Evolutionary conservation across 2,113 vertebrate genomes (phyloP).

Genomic region (Rhinolophus ferrumequinum): DNA sequence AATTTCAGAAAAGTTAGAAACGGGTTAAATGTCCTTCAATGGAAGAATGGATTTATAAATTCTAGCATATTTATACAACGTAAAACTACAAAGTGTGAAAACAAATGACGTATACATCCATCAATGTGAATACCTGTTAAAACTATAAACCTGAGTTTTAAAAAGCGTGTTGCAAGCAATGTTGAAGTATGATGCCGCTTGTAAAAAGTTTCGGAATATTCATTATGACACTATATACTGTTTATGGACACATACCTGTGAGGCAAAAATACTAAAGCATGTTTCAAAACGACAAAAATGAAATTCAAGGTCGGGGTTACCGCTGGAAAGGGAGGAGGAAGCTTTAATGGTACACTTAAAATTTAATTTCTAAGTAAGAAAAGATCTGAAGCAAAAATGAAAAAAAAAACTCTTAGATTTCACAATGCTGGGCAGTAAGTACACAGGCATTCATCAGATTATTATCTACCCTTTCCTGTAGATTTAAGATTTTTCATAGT

Average conservation of each 20-base stretch:
- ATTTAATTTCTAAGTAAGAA: not conserved
- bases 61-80: accelerated
- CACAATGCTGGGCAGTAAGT: not conserved
- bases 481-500: not conserved
- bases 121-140: too few species aligned
- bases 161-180: too few species aligned
- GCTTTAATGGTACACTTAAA: not conserved
- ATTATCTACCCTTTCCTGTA: not conserved
- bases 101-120: not conserved
- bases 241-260: accelerated
- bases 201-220: not conserved
- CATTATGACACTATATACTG: accelerated
- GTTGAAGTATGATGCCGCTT: not conserved
- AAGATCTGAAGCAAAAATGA: not conserved
- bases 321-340: not conserved
- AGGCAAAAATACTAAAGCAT: not conserved
- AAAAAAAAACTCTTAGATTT: not conserved
- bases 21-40: accelerated
- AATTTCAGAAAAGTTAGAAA: not conserved
- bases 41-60: not conserved
- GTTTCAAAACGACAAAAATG: not conserved
- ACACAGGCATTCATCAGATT: too few species aligned
- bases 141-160: not conserved
- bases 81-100: not conserved
- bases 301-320: not conserved